These are phyloP conservation scores for Butastur rufipennis DNA, from an alignment of 2,113 vertebrate species.

Conservation along the genomic window DNA sequence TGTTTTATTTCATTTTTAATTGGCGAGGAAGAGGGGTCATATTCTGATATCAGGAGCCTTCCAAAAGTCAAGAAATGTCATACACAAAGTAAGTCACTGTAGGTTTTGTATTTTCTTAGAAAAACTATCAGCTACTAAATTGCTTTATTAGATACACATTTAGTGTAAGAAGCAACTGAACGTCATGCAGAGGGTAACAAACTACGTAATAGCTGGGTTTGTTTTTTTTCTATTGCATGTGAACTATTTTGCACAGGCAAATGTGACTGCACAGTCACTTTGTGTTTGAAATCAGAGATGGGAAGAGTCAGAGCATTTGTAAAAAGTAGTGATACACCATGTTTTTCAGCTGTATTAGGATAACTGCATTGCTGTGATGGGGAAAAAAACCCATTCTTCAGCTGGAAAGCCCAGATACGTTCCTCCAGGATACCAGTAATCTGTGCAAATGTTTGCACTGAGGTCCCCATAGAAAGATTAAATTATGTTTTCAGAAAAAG, in stretches of 20 bases:
- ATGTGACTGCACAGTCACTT: not conserved
- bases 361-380: not conserved
- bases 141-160: not conserved
- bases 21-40: slow-evolving; percentile 5
- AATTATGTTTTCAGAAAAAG: not conserved
- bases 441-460: not conserved
- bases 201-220: not conserved
- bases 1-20: slow-evolving; percentile 25
- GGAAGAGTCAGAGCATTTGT: not conserved
- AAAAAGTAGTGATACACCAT: not conserved
- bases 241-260: not conserved
- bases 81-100: not conserved
- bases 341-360: not conserved
- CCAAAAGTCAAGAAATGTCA: not conserved
- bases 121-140: not conserved
- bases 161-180: not conserved
- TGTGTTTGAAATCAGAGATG: not conserved
- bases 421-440: not conserved
- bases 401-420: not conserved
- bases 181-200: not conserved
- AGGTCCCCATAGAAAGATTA: not conserved
- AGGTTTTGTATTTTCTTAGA: not conserved
- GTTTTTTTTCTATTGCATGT: not conserved
- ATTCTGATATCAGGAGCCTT: not conserved
- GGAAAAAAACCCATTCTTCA: not conserved